Base-by-base conservation (phyloP, 2,797 vertebrate genomes). In the Neostethus bicornis region DNA sequence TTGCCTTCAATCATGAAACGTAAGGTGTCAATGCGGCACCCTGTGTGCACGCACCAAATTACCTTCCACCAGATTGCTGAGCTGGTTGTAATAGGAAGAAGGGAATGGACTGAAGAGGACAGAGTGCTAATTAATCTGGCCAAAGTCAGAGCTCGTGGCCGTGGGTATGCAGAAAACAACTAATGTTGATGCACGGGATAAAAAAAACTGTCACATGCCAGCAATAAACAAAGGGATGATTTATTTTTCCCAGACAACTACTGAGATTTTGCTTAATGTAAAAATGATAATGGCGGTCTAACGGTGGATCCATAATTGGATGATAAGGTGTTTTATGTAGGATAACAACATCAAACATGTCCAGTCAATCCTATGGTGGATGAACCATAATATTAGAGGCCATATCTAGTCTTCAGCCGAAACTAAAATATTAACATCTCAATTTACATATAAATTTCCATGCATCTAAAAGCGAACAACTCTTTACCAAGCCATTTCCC, bases 1-100 rank as follows among this genome's bases (percentile, higher is more conserved):
- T 90, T 90, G 89, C 86, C 89, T 91, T 92, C 90, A 92, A 91
- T 91, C 90, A 91, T 44, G 77, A 87, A 89, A 87, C 90, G 91
- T 90, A 91, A 92, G 90, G 89, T 91, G 91, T 86, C 90, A 90
- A 77, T 77, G 85, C 79, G 74, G 85, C 69, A 76, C 80, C 85
- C 88, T 80, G 88, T 77, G 76, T 87, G 84, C 81, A 85, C 77
- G 83, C 80, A 85, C 80, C 80, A 82, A 90, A 92, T 92, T 90
- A 90, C 85, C 89, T 89, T 81, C 77, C 82, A 83, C 51, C 83
- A 89, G 87, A 91, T 87, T 87, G 87, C 87, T 70, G 83, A 85
- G 81, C 79, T 79, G 70, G 77, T 73, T 81, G 77, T 90, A 88
- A 89, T 88, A 87, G 79, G 81, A 81, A 81, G 54, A 48, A 73